Percentiles rank a stretch among this genome's conserved stretches.
Conservation (phyloP, 1,140 invertebrate genomes). For the Drosophila mauritiana region DNA sequence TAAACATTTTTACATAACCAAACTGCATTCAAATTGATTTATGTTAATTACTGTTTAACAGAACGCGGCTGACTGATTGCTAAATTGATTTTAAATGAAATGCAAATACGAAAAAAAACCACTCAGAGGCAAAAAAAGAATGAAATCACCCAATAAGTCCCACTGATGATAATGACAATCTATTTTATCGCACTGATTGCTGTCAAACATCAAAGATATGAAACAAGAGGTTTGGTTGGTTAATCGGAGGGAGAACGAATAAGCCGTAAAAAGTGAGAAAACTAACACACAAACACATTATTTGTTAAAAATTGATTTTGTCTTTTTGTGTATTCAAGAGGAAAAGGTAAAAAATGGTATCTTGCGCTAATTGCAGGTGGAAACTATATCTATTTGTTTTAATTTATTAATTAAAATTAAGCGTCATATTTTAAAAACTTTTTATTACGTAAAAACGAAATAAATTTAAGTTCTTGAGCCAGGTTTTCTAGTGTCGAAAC, state of each 20-base stretch:
- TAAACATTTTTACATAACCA: conserved; percentile 63
- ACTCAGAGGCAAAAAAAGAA: conserved; percentile 22
- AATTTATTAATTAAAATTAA: too few species aligned
- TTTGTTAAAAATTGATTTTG: conserved; percentile 29
- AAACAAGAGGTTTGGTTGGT: not conserved
- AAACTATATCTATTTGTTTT: too few species aligned
- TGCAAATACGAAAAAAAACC: conserved; percentile 60
- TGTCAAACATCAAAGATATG: conserved; percentile 39
- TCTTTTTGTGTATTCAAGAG: not conserved
- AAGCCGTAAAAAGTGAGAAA: conserved; percentile 8
- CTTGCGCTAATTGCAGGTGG: not conserved
- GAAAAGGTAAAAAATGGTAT: not conserved
- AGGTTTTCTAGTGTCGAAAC: too few species aligned
- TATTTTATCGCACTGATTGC: conserved; percentile 58
- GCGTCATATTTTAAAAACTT: too few species aligned
- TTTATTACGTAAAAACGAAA: too few species aligned
- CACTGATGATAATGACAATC: conserved; percentile 56
- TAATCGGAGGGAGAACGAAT: not conserved
- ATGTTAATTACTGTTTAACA: conserved; percentile 81
- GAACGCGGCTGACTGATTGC: conserved; percentile 67
- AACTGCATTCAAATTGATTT: conserved; percentile 70
- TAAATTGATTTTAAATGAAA: conserved; percentile 80
- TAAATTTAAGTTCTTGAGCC: too few species aligned
- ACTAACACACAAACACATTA: conserved; percentile 48
- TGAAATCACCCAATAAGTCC: conserved; percentile 36